These are phyloP conservation scores for Enteromius treurensis DNA, from an alignment of 2,797 vertebrate species.

Conservation along the genomic window DNA sequence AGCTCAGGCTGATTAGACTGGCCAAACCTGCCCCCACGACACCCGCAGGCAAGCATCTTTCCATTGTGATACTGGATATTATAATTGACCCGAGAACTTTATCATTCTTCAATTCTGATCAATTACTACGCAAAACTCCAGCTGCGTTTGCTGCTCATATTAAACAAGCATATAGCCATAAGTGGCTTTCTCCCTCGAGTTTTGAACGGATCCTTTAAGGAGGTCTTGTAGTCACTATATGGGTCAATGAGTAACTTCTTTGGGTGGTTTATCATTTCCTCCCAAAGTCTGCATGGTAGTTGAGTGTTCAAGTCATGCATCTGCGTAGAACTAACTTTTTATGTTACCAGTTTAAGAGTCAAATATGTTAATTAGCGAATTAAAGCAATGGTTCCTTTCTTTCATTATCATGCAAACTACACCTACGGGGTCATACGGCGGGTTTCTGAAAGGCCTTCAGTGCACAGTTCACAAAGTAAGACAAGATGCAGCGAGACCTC, in stretches of 20 bases:
- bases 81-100: neutral
- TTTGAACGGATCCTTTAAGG: neutral
- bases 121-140: neutral
- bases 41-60: neutral
- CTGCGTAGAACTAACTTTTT: neutral
- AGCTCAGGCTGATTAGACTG: constrained; percentile 59
- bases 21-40: constrained; percentile 27
- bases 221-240: neutral
- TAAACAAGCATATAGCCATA: neutral
- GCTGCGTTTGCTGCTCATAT: neutral
- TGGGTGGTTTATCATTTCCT: constrained; percentile 27
- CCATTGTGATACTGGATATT: constrained; percentile 17
- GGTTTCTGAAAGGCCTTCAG: neutral
- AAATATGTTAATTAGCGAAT: neutral
- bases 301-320: neutral
- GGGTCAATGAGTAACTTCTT: constrained; percentile 53
- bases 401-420: constrained; percentile 10
- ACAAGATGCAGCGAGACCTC: constrained; percentile 47
- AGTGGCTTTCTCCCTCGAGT: too few species aligned
- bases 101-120: neutral
- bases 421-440: neutral
- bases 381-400: neutral
- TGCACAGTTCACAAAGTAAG: constrained; percentile 42
- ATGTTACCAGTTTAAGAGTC: neutral
- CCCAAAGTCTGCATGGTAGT: neutral